Percentiles rank a stretch among this genome's conserved stretches.
phyloP scores from a whole-genome alignment of 2,113 vertebrate species.

The Hyaena hyaena region DNA sequence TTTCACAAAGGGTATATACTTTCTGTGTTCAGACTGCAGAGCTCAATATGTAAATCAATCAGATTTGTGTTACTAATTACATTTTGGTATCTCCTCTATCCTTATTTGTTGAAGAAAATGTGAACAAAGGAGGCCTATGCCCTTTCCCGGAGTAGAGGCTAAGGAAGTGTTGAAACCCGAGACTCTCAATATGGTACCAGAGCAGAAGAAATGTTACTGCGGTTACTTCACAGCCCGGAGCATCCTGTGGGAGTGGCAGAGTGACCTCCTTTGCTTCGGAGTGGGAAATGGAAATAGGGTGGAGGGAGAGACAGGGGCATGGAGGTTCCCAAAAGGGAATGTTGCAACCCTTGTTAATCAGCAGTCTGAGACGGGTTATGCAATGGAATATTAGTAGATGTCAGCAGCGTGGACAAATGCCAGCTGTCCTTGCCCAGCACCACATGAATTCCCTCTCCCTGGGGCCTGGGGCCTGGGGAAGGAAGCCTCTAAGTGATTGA shows the following conservation, averaged over 20 bases:
- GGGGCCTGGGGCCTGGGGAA: background rate
- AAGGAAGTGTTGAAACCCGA: background rate
- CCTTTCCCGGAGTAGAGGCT: too few relatives aligned
- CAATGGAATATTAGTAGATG: background rate
- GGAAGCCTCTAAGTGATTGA: background rate
- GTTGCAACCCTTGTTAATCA: background rate
- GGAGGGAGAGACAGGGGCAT: background rate
- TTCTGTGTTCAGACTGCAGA: background rate
- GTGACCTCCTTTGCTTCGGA: background rate
- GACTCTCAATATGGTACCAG: background rate
- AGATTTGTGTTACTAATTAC: background rate
- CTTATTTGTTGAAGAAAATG: background rate
- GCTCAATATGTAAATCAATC: background rate
- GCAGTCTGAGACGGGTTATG: background rate
- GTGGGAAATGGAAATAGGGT: background rate
- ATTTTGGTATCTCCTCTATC: background rate
- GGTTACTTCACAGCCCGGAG: background rate
- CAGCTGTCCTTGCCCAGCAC: background rate
- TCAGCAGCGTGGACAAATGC: background rate
- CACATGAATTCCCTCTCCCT: background rate
- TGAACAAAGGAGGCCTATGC: background rate
- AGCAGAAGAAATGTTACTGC: too few relatives aligned
- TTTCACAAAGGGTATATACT: background rate
- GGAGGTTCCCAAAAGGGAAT: background rate
- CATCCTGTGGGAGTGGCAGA: background rate